Percentiles rank a stretch among this genome's conserved stretches.
Evolutionary conservation across 2,797 vertebrate genomes (phyloP).

Genomic region (Gallirallus australis): DNA sequence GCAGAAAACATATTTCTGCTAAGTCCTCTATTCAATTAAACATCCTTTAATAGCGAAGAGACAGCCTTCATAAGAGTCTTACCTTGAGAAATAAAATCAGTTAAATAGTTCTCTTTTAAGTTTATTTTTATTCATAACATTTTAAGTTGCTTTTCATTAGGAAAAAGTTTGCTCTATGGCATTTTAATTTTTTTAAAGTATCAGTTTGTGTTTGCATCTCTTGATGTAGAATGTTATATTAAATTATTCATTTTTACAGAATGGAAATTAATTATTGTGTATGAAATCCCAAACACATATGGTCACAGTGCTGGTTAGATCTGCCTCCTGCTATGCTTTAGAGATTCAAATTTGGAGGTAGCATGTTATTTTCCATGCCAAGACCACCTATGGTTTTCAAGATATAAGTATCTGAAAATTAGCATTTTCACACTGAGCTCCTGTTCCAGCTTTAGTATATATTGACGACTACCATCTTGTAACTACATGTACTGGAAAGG

Average conservation of each 20-base stretch:
- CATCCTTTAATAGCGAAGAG: neutral
- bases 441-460: constrained; percentile 70
- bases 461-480: constrained; percentile 52
- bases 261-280: constrained; percentile 85
- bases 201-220: constrained; percentile 72
- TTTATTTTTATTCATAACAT: constrained; percentile 2
- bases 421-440: constrained; percentile 77
- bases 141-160: constrained; percentile 63
- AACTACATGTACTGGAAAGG: neutral
- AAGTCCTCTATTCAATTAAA: neutral
- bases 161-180: constrained; percentile 59
- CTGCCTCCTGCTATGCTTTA: constrained; percentile 80
- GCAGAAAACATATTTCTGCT: neutral
- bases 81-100: constrained; percentile 16
- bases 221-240: constrained; percentile 75
- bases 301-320: constrained; percentile 79
- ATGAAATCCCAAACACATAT: constrained; percentile 85
- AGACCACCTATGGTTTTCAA: constrained; percentile 83
- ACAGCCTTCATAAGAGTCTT: neutral
- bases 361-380: constrained; percentile 80
- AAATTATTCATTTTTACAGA: constrained; percentile 83
- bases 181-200: constrained; percentile 50
- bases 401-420: constrained; percentile 81
- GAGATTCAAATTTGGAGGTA: constrained; percentile 82
- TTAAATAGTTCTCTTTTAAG: neutral